A percentile compares a stretch with the other conserved stretches of the same genome.
Conservation (phyloP, 2,888 invertebrate species). For the Apantesis nais region DNA sequence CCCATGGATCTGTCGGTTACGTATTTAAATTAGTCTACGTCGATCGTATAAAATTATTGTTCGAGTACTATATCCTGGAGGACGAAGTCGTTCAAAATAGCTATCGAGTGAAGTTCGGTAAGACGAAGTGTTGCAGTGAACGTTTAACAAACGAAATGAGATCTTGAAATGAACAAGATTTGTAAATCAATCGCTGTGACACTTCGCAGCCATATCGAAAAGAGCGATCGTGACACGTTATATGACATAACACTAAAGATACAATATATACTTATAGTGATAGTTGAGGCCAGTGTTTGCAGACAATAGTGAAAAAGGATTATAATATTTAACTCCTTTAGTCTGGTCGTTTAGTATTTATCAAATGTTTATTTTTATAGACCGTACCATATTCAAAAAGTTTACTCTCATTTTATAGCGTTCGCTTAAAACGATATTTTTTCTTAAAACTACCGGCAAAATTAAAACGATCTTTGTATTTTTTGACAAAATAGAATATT, state of each 20-base stretch:
- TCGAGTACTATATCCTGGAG: not conserved
- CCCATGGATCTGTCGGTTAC: not conserved
- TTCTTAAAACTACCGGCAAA: constrained; percentile 25
- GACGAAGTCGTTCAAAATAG: constrained; percentile 1
- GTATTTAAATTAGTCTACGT: not conserved
- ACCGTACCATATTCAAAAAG: constrained; percentile 29
- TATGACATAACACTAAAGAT: constrained; percentile 55
- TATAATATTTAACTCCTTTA: constrained; percentile 41
- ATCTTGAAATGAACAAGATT: constrained; percentile 30
- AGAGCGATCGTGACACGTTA: constrained; percentile 47
- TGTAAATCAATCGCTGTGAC: constrained; percentile 45
- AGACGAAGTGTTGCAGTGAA: constrained; percentile 41
- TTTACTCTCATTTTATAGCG: constrained; percentile 20
- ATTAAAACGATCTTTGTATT: constrained; percentile 3
- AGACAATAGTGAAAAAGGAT: constrained; percentile 58
- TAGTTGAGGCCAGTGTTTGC: constrained; percentile 75
- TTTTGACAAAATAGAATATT: not conserved
- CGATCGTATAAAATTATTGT: not conserved
- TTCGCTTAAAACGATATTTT: constrained; percentile 14
- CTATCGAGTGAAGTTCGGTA: constrained; percentile 10
- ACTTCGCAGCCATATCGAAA: constrained; percentile 44
- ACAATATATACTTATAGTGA: constrained; percentile 57
- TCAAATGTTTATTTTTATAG: constrained; percentile 46
- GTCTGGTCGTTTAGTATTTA: constrained; percentile 34
- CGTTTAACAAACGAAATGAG: constrained; percentile 45